These are phyloP conservation scores for Craniophora ligustri DNA, from an alignment of 2,888 invertebrate species.

Conservation along the genomic window DNA sequence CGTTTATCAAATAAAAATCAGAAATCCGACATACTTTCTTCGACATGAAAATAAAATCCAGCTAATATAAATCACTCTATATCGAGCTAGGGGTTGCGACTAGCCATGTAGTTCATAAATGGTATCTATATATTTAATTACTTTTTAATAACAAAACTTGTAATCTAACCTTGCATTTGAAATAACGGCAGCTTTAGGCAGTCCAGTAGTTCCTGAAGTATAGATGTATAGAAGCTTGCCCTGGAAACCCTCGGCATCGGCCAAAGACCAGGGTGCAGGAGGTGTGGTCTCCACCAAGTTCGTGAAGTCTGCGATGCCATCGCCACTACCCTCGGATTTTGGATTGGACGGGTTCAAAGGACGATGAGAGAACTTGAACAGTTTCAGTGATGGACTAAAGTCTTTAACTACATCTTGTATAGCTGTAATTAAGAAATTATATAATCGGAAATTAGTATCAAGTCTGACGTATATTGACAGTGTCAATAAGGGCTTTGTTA, in stretches of 20 bases:
- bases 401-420: conserved; percentile 91
- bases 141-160: no score
- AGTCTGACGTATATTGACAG: no score
- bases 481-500: no score
- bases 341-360: conserved; percentile 63
- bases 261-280: conserved; percentile 86
- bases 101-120: no score
- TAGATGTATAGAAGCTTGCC: conserved; percentile 98
- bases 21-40: no score
- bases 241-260: conserved; percentile 90
- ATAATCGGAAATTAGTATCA: no score
- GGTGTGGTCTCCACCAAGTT: conserved; percentile 88
- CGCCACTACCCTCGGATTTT: conserved; percentile 64
- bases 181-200: conserved; percentile 99
- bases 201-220: conserved; percentile 99
- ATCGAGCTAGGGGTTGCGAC: no score
- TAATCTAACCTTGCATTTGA: conserved; percentile 94
- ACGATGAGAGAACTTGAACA: conserved; percentile 89
- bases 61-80: no score
- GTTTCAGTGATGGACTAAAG: conserved; percentile 90
- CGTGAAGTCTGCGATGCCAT: conserved; percentile 88
- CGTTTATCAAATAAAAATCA: no score
- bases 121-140: no score
- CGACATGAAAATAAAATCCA: no score
- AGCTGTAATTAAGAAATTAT: conserved; percentile 82